Percentiles rank a stretch among this genome's conserved stretches.
phyloP scores from a whole-genome alignment of 2,797 vertebrate genomes.

The Myiothlypis chrysogaster region DNA sequence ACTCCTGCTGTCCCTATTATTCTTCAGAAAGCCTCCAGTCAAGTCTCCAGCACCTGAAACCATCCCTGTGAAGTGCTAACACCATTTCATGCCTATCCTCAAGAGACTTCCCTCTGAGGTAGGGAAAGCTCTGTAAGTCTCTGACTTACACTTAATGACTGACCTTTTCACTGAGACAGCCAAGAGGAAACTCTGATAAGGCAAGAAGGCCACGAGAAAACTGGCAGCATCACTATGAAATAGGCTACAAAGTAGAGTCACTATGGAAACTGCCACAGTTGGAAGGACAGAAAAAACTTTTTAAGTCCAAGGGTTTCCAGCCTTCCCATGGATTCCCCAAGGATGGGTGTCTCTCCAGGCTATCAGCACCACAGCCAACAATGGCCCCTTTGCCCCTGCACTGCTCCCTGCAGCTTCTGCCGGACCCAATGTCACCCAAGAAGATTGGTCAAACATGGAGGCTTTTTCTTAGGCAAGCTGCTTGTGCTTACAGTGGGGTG shows the following conservation, averaged over 20 bases:
- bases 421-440: rapidly evolving
- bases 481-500: background rate
- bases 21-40: background rate
- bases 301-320: background rate
- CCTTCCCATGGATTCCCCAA: background rate
- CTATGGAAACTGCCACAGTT: slow-evolving; percentile 38
- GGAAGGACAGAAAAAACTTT: background rate
- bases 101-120: background rate
- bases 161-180: background rate
- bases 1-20: background rate
- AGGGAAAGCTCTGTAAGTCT: background rate
- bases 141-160: background rate
- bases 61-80: background rate
- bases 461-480: background rate
- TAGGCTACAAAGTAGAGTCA: background rate
- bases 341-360: background rate
- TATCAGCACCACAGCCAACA: background rate
- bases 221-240: background rate
- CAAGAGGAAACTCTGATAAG: background rate
- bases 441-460: background rate
- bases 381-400: background rate
- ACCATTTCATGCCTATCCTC: background rate
- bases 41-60: background rate
- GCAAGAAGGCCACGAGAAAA: background rate
- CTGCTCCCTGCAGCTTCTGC: background rate